Base-by-base conservation (phyloP, 2,113 vertebrate genomes). In the Takifugu bimaculatus region DNA sequence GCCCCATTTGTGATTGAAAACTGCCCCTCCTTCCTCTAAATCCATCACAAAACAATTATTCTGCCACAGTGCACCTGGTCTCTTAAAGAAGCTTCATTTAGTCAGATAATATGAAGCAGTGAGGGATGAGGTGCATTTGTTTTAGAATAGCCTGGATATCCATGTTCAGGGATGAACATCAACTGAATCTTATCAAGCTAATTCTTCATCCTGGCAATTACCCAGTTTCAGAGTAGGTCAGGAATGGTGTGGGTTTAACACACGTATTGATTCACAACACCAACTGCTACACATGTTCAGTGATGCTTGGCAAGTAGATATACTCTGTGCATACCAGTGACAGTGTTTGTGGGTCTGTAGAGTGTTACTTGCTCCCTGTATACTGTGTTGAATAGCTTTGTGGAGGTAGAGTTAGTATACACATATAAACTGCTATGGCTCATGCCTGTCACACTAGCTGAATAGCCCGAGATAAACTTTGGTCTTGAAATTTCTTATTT, bases 201-300 rank as follows among this genome's bases (percentile, higher is more conserved):
- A 88, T 88, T 87, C 81, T 85, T 86, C 76, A 72, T 63, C 35
- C 60, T 72, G 68, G 72, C 60, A 82, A 83, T 81, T 85, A 83
- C 69, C 57, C 63, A 57, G 53, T 35, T 53, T 73, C 75, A 74
- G 67, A 69, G 52, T 39, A 58, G 74, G 74, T 79, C 43, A 60
- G 58, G 64, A 70, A 68, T 50, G 51, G 47, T 62, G 56, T 55
- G 66, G 70, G 65, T 62, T 71, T 51, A 65, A 44, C 63, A 62
- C 57, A 67, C 58, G 60, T 75, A 78, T 82, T 43, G 75, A 84
- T 78, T 65, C 3, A n/a, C 72, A 65, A 72, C 63, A 60, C 52
- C 61, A 43, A 70, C 35, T 10, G 59, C 51, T 63, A 60, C 70
- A 65, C 60, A 56, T 75, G 70, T 75, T 70, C 49, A 48, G 0